These are phyloP conservation scores for Siniperca knerii DNA, from an alignment of 2,113 vertebrate species.

Conservation along the genomic window DNA sequence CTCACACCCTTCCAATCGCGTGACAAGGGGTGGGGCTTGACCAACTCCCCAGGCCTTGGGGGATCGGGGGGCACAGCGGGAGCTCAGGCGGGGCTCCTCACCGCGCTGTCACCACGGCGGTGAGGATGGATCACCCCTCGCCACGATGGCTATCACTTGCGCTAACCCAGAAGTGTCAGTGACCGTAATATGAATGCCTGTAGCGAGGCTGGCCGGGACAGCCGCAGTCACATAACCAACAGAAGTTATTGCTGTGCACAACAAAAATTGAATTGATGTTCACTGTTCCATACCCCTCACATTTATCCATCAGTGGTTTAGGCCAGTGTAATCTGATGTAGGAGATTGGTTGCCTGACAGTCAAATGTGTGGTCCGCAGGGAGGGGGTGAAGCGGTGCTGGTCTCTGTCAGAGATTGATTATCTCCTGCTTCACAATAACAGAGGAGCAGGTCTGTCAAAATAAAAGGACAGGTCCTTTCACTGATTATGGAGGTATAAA, in stretches of 20 bases:
- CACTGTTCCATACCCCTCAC: constrained; percentile 59
- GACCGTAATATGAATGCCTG: constrained; percentile 59
- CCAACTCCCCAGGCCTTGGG: constrained; percentile 39
- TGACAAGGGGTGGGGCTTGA: constrained; percentile 22
- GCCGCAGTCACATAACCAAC: constrained; percentile 57
- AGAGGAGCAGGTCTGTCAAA: constrained; percentile 59
- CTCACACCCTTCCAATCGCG: constrained; percentile 20
- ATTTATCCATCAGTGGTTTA: constrained; percentile 71
- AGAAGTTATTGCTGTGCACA: constrained; percentile 66
- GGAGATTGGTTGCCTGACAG: constrained; percentile 60
- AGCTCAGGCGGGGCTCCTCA: constrained; percentile 37
- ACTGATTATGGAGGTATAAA: constrained; percentile 68
- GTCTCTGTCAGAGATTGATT: constrained; percentile 68
- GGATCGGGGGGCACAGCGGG: constrained; percentile 10
- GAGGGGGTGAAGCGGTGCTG: not conserved
- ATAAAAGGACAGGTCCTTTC: constrained; percentile 62
- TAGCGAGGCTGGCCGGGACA: constrained; percentile 47
- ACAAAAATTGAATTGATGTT: constrained; percentile 74
- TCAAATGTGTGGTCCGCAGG: constrained; percentile 59
- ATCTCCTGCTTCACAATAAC: constrained; percentile 67
- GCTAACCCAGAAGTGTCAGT: constrained; percentile 82
- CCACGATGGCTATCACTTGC: constrained; percentile 70
- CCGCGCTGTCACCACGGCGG: constrained; percentile 21
- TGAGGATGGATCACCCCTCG: constrained; percentile 69
- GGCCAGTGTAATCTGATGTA: constrained; percentile 55